Percentiles rank a stretch among this genome's conserved stretches.
phyloP scores from a whole-genome alignment of 2,113 vertebrate genomes.

The Tenrec ecaudatus region DNA sequence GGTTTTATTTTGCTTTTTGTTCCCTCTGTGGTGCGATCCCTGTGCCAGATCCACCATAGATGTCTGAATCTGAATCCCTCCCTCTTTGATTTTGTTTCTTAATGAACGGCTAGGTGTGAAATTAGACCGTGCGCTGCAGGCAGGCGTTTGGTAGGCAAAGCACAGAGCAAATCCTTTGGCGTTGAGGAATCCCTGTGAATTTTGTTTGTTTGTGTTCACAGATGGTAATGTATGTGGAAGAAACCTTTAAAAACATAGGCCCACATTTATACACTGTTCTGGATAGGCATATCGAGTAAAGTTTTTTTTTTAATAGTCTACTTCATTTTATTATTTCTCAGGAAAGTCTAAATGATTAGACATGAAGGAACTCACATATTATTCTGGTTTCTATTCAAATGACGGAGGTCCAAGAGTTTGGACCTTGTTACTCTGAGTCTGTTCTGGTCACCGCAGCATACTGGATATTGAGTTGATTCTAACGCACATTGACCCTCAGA shows the following conservation, averaged over 20 bases:
- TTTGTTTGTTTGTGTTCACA: constrained; percentile 64
- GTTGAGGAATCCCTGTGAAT: constrained; percentile 74
- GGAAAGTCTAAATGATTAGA: background rate
- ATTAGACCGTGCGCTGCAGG: constrained; percentile 76
- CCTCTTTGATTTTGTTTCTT: constrained; percentile 79
- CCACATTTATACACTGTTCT: background rate
- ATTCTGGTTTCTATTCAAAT: background rate
- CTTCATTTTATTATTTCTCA: background rate
- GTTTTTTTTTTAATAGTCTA: background rate
- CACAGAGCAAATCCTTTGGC: constrained; percentile 70
- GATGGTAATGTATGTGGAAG: constrained; percentile 59
- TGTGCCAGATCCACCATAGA: constrained; percentile 60
- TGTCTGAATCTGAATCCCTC: constrained; percentile 72
- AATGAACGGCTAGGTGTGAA: constrained; percentile 79
- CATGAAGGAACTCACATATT: constrained; percentile 12
- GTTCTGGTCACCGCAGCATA: background rate
- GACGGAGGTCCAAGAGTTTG: background rate
- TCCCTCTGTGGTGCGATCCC: constrained; percentile 18
- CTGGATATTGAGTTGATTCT: background rate
- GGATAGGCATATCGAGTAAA: constrained; percentile 59
- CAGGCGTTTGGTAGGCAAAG: constrained; percentile 79
- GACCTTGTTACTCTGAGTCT: background rate
- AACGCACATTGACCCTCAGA: background rate
- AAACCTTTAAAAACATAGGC: constrained; percentile 50
- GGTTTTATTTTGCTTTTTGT: constrained; percentile 55